Evolutionary conservation across 92 coral and sea anemone species (phyloP).

Genomic region (Zoanthus sansibaricus): DNA sequence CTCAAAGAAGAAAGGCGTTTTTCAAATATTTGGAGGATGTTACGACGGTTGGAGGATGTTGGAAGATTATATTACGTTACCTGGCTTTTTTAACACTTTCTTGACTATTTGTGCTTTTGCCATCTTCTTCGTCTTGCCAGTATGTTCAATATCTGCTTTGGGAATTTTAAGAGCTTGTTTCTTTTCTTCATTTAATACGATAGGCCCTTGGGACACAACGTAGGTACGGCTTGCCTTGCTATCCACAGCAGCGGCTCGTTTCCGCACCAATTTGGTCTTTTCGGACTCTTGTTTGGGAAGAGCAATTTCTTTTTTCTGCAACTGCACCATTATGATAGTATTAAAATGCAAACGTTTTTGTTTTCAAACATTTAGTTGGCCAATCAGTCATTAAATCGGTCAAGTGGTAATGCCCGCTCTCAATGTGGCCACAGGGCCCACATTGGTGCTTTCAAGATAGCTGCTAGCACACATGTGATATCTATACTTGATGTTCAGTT

Average conservation of each 20-base stretch:
- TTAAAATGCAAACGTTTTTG: no score
- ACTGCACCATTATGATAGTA: not conserved
- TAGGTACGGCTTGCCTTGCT: slow-evolving; percentile 62
- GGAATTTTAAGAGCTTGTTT: not conserved
- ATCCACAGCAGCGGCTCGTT: slow-evolving; percentile 14
- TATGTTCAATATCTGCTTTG: slow-evolving; percentile 23
- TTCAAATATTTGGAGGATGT: no score
- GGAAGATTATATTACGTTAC: not conserved
- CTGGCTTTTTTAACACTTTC: slow-evolving; percentile 35
- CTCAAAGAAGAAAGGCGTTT: no score
- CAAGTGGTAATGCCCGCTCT: no score
- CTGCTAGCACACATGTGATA: no score
- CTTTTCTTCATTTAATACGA: slow-evolving; percentile 60
- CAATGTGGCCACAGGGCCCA: no score
- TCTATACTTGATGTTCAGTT: no score
- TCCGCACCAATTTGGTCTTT: slow-evolving; percentile 22
- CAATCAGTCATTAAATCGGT: no score
- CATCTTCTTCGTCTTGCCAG: not conserved
- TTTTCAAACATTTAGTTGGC: no score
- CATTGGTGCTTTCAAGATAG: no score
- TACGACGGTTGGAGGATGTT: no score
- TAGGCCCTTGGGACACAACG: slow-evolving; percentile 77
- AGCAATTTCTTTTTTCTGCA: slow-evolving; percentile 23
- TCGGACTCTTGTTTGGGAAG: not conserved
- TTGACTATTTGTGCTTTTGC: slow-evolving; percentile 20